Base-by-base conservation (phyloP, 2,888 invertebrate genomes). In the Uropetala carovei region DNA sequence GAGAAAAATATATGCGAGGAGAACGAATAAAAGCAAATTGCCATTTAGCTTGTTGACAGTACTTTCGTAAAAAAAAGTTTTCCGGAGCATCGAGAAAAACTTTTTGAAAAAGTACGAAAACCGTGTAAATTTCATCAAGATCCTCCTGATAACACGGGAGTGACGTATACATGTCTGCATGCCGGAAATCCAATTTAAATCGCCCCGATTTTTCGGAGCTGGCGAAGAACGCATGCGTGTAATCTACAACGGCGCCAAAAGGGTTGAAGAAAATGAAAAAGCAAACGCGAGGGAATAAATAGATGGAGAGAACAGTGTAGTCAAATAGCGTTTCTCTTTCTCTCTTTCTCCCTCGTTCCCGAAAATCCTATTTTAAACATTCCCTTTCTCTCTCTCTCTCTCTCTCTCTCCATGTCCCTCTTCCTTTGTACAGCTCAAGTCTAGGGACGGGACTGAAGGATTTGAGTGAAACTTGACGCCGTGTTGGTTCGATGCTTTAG, bases 301-400 rank as follows among this genome's bases (percentile, higher is more conserved):
- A 75, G 75, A 75, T 75, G 75, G 75, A 75, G 75, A n/a, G 27
- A n/a, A n/a, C 75, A 75, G 68, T 68, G 68, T 68, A 68, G 22
- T 22, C 22, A 75, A 75, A 75, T 22, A 75, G 22, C 27, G 9
- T 13, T 75, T 22, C 68, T n/a, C 68, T 22, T 27, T 75, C 22
- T 0, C 27, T 22, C 0, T 22, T 16, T 75, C 75, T 75, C 27
- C 75, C 27, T 5, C 22, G 18, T 75, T 27, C 11, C 11, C 22
- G 13, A 11, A 13, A 13, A 27, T 10, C 75, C 75, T 1, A 11
- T 22, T 27, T 22, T n/a, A 8, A 10, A 7, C 22, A 2, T 13
- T 27, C 9, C 8, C 27, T 4, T 13, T 22, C 75, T 9, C 75
- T 75, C 22, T 14, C 18, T n/a, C 68, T 5, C 0, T 75, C 10